These are phyloP conservation scores for Nothoprocta perdicaria DNA, from an alignment of 2,113 vertebrate genomes.

Conservation along the genomic window DNA sequence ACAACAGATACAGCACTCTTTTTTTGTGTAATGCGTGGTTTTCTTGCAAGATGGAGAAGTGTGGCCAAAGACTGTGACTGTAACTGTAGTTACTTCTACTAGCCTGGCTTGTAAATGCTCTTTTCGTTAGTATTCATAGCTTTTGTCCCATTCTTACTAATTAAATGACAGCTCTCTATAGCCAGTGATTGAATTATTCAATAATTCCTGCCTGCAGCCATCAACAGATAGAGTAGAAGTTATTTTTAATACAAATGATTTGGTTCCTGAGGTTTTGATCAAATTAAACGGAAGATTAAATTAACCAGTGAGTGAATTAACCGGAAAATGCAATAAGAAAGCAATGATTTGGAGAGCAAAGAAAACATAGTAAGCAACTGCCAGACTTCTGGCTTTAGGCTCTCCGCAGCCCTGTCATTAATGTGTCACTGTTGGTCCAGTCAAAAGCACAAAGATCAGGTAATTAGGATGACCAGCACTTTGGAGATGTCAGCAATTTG, in stretches of 20 bases:
- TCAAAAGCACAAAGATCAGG: neutral
- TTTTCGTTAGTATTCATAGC: constrained; percentile 38
- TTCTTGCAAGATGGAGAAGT: neutral
- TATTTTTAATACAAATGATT: constrained; percentile 68
- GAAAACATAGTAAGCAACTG: constrained; percentile 46
- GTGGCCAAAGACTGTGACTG: neutral
- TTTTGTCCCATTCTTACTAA: constrained; percentile 37
- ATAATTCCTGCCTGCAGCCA: constrained; percentile 61
- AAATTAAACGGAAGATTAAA: constrained; percentile 65
- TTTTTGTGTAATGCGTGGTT: neutral
- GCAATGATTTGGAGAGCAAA: constrained; percentile 39
- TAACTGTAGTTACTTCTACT: neutral
- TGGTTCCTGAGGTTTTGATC: constrained; percentile 61
- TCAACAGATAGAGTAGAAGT: constrained; percentile 55
- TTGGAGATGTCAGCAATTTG: neutral
- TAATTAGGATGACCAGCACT: neutral
- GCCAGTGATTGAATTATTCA: constrained; percentile 64
- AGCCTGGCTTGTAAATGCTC: neutral
- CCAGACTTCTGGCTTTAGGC: constrained; percentile 42
- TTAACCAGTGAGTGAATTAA: constrained; percentile 70
- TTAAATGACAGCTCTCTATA: constrained; percentile 66
- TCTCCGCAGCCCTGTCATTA: constrained; percentile 7
- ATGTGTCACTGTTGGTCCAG: neutral
- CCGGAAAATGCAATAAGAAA: constrained; percentile 50
- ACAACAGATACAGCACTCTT: neutral